Evolutionary conservation across 2,797 vertebrate species (phyloP).

Genomic region (Rhynchotus rufescens): DNA sequence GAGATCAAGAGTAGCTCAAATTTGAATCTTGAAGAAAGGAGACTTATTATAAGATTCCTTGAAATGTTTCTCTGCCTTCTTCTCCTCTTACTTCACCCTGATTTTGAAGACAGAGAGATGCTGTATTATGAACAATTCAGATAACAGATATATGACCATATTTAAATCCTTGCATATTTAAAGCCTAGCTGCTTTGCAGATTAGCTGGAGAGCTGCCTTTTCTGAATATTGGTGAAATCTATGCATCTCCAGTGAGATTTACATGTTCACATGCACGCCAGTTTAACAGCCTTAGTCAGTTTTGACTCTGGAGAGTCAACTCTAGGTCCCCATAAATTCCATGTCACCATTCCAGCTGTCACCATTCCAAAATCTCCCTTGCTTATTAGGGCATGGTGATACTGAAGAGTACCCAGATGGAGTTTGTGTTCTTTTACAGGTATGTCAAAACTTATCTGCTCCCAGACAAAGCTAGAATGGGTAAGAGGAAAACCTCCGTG

Average conservation of each 20-base stretch:
- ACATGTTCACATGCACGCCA: background rate
- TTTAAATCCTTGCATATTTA: background rate
- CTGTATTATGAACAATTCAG: background rate
- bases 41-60: background rate
- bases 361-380: background rate
- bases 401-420: background rate
- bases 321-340: background rate
- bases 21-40: background rate
- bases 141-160: background rate
- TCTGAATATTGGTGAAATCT: background rate
- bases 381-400: background rate
- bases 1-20: background rate
- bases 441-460: constrained; percentile 81
- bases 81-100: background rate
- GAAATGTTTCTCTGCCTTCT: background rate
- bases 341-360: background rate
- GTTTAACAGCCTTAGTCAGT: background rate
- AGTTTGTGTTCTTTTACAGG: constrained; percentile 50
- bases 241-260: background rate
- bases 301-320: background rate
- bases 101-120: background rate
- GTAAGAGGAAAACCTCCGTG: constrained; percentile 80
- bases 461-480: constrained; percentile 81
- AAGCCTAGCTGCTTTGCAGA: background rate
- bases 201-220: background rate